Evolutionary conservation across 2,888 invertebrate species (phyloP).

Genomic region (Cryptocephalus primarius): DNA sequence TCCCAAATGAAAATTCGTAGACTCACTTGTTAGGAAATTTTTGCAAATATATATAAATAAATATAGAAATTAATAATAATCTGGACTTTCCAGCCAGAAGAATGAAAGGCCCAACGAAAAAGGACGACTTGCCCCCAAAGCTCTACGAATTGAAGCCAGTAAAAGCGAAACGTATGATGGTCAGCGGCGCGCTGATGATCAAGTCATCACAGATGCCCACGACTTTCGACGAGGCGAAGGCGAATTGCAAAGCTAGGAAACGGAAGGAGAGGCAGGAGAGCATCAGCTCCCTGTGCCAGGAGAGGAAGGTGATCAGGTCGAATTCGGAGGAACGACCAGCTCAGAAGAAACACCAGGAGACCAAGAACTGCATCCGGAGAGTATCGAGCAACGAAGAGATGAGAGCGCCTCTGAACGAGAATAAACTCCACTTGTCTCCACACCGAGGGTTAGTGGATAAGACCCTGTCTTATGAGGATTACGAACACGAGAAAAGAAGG

Average conservation of each 20-base stretch:
- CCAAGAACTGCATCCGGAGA: slow-evolving; percentile 38
- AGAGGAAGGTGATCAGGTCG: slow-evolving; percentile 50
- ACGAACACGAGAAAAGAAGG: slow-evolving; percentile 51
- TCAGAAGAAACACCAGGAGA: slow-evolving; percentile 26
- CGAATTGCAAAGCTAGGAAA: slow-evolving; percentile 41
- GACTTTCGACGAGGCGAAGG: slow-evolving; percentile 33
- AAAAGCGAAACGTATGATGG: slow-evolving; percentile 17
- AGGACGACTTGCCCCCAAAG: slow-evolving; percentile 19
- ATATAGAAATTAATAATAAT: no score
- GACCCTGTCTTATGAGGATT: slow-evolving; percentile 40
- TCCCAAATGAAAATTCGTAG: no score
- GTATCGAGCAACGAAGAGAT: slow-evolving; percentile 53
- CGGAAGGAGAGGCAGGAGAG: slow-evolving; percentile 55
- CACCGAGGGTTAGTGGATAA: slow-evolving; percentile 24
- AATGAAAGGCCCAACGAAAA: slow-evolving; percentile 24
- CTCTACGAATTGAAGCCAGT: slow-evolving; percentile 17
- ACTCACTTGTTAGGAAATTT: no score
- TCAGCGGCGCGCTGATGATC: slow-evolving; percentile 7
- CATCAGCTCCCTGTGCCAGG: slow-evolving; percentile 43
- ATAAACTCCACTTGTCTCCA: slow-evolving; percentile 25
- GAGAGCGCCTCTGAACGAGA: slow-evolving; percentile 15
- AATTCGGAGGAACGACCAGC: slow-evolving; percentile 49
- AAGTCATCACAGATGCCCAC: slow-evolving; percentile 13
- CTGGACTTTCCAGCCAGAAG: slow-evolving; percentile 12
- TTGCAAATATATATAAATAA: no score